These are phyloP conservation scores for Alloscopus bannaensis DNA, from an alignment of 2,888 invertebrate genomes.

Conservation along the genomic window DNA sequence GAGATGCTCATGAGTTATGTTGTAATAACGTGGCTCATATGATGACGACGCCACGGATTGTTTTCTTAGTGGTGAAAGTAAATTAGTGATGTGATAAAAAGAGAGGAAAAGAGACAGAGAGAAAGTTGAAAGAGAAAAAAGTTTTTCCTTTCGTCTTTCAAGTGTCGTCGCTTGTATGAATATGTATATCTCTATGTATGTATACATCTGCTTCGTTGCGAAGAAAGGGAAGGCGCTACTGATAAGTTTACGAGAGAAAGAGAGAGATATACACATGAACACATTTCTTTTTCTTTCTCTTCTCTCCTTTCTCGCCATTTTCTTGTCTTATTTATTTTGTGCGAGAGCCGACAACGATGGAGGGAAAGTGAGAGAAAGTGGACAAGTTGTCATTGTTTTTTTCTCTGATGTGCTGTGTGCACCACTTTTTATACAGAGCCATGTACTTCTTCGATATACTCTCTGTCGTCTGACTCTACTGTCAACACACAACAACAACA, in stretches of 20 bases:
- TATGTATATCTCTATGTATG: no score
- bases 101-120: no score
- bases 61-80: constrained; percentile 14
- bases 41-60: not conserved
- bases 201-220: no score
- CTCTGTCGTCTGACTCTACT: no score
- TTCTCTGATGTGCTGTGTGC: not conserved
- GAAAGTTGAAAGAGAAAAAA: not conserved
- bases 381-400: constrained; percentile 17
- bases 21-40: no score
- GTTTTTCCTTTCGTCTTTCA: constrained; percentile 2
- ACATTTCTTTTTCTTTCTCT: not conserved
- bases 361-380: not conserved
- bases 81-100: constrained; percentile 11
- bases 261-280: no score
- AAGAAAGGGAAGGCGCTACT: no score
- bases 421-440: no score
- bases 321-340: constrained; percentile 14
- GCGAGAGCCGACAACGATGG: not conserved
- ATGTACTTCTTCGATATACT: no score
- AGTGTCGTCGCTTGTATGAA: no score
- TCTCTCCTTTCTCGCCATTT: not conserved
- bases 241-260: no score
- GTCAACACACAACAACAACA: not conserved
- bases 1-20: no score